Percentiles rank a stretch among this genome's conserved stretches.
phyloP scores from a whole-genome alignment of 2,113 vertebrate genomes.

The Platysternon megacephalum region DNA sequence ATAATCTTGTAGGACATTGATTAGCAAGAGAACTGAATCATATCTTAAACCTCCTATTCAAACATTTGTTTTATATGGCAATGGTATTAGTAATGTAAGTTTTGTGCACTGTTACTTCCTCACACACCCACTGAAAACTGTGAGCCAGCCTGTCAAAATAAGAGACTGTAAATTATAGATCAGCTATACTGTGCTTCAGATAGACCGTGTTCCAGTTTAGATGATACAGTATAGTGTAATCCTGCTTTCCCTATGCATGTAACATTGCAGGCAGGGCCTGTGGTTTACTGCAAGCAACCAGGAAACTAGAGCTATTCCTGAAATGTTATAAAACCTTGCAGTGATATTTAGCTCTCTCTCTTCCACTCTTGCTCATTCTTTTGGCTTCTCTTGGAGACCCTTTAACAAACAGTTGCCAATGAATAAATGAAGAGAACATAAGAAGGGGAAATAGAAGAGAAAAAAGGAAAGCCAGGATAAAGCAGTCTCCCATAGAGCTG shows the following conservation, averaged over 20 bases:
- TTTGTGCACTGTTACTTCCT: slow-evolving; percentile 78
- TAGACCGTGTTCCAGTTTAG: slow-evolving; percentile 55
- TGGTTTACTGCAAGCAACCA: neutral
- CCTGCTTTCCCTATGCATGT: neutral
- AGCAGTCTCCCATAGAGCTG: neutral
- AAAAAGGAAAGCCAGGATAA: neutral
- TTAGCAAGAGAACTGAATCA: slow-evolving; percentile 79
- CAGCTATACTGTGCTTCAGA: slow-evolving; percentile 67
- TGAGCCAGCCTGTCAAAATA: slow-evolving; percentile 75
- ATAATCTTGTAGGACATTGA: slow-evolving; percentile 79
- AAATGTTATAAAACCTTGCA: neutral
- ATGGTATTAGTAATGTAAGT: slow-evolving; percentile 80
- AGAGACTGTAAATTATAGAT: slow-evolving; percentile 67
- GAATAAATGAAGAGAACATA: neutral
- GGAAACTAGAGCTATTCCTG: neutral
- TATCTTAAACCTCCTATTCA: slow-evolving; percentile 78
- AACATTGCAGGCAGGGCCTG: slow-evolving; percentile 23
- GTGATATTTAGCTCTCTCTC: neutral
- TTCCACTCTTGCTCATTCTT: neutral
- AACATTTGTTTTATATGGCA: slow-evolving; percentile 82
- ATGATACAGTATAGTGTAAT: slow-evolving; percentile 32
- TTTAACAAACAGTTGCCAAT: neutral
- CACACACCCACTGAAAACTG: slow-evolving; percentile 76
- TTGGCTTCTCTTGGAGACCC: neutral
- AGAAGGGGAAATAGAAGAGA: neutral